Evolutionary conservation across 2,113 vertebrate species (phyloP).

Genomic region (Polypterus bichir): DNA sequence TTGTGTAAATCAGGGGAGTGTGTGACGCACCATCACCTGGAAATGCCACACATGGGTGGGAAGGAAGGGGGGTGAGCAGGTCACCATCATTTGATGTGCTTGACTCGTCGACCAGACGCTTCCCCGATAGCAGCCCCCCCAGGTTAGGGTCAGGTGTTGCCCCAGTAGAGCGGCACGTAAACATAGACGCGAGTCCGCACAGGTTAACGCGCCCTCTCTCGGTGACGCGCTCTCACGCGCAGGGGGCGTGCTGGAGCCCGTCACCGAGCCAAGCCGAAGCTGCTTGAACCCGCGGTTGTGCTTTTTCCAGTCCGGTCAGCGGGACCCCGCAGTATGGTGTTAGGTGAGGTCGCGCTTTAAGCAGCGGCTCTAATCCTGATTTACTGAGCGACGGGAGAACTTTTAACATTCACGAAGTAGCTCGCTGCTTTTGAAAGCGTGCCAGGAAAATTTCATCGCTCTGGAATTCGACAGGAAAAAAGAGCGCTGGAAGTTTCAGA

Average conservation of each 20-base stretch:
- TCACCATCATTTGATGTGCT: background rate
- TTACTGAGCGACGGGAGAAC: conserved; percentile 47
- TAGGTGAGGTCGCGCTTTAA: conserved; percentile 53
- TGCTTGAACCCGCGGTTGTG: background rate
- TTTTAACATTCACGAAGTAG: conserved; percentile 23
- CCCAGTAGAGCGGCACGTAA: too few species aligned
- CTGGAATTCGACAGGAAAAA: conserved; percentile 86
- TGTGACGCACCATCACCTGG: background rate
- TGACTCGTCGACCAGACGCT: background rate
- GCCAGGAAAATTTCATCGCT: conserved; percentile 94
- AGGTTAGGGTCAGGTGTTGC: background rate
- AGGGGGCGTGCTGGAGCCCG: background rate
- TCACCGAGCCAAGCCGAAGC: background rate
- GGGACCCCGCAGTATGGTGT: too few species aligned
- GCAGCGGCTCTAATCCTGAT: conserved; percentile 41
- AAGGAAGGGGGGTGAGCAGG: background rate
- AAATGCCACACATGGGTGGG: background rate
- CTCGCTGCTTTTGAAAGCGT: conserved; percentile 53
- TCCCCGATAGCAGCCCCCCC: background rate
- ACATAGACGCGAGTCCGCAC: too few species aligned
- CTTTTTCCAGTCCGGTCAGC: background rate
- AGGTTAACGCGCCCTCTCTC: too few species aligned
- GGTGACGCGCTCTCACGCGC: too few species aligned
- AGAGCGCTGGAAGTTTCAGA: conserved; percentile 76
- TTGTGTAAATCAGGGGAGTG: background rate